phyloP scores from a whole-genome alignment of 64 coral and sea anemone species.

The Pocillopora verrucosa region DNA sequence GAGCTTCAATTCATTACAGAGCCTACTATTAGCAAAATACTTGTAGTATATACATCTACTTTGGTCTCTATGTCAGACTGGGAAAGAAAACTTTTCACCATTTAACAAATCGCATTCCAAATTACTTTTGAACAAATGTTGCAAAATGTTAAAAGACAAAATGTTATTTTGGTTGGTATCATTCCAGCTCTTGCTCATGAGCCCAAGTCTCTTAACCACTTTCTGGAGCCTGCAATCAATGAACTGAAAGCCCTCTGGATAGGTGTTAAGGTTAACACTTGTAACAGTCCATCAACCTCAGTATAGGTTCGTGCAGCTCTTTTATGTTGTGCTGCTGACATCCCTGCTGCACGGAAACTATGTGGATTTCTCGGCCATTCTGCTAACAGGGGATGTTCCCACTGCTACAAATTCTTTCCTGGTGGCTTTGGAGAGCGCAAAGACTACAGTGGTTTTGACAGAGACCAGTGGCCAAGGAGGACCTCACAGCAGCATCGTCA shows the following conservation, averaged over 20 bases:
- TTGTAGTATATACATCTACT: no score
- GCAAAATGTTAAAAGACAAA: conserved; percentile 46
- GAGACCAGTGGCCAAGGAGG: conserved; percentile 45
- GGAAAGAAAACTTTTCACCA: no score
- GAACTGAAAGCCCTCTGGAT: conserved; percentile 65
- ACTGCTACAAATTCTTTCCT: conserved; percentile 59
- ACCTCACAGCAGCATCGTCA: conserved; percentile 38
- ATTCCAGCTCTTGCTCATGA: conserved; percentile 42
- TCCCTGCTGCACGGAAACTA: conserved; percentile 52
- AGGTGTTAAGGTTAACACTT: conserved; percentile 26
- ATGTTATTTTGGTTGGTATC: conserved; percentile 37
- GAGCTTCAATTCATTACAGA: no score
- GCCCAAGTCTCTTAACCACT: conserved; percentile 50
- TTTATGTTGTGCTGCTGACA: conserved; percentile 53
- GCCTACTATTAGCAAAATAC: no score
- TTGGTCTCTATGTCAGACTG: no score
- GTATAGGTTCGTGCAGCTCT: conserved; percentile 24
- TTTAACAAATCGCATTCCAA: no score
- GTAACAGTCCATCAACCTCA: not conserved
- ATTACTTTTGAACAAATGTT: no score
- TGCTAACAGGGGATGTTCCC: conserved; percentile 50
- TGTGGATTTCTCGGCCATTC: conserved; percentile 31
- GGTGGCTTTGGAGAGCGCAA: conserved; percentile 62
- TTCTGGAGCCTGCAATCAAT: conserved; percentile 55
- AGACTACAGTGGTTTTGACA: conserved; percentile 62